Percentiles rank a stretch among this genome's conserved stretches.
These are phyloP conservation scores for Drosophila asahinai DNA, from an alignment of 1,140 invertebrate species.

Conservation along the genomic window DNA sequence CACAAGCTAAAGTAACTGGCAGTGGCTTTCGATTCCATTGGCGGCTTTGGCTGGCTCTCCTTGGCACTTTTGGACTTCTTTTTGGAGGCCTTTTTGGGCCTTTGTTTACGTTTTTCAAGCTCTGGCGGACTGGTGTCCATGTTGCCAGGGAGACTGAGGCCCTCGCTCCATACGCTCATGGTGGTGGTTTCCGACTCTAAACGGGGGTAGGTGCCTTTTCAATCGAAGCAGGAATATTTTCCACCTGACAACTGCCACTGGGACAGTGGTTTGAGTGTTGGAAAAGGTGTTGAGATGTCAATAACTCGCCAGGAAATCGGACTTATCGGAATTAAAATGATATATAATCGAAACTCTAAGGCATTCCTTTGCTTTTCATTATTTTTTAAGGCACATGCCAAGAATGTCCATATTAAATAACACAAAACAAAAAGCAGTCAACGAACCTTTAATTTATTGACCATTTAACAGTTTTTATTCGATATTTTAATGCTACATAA, in stretches of 20 bases:
- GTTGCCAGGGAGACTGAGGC: slow-evolving; percentile 62
- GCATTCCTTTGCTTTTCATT: too few species aligned
- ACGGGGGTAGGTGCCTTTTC: slow-evolving; percentile 26
- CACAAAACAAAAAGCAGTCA: not conserved
- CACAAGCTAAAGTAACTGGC: slow-evolving; percentile 73
- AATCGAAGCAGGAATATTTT: slow-evolving; percentile 5
- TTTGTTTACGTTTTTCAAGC: slow-evolving; percentile 48
- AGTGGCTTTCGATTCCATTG: slow-evolving; percentile 46
- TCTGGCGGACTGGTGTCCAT: slow-evolving; percentile 15
- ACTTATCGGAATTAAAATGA: too few species aligned
- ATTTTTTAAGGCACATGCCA: not conserved
- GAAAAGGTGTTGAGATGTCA: not conserved
- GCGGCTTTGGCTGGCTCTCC: slow-evolving; percentile 3
- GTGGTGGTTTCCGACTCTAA: slow-evolving; percentile 5
- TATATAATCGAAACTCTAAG: not conserved
- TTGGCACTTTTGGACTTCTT: slow-evolving; percentile 25
- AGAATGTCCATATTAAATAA: slow-evolving; percentile 17
- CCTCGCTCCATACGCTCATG: slow-evolving; percentile 51
- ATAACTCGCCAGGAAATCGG: not conserved
- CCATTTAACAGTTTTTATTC: not conserved
- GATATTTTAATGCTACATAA: not conserved
- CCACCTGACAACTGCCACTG: slow-evolving; percentile 18
- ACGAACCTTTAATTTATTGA: not conserved
- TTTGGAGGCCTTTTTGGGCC: slow-evolving; percentile 9
- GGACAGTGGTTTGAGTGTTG: slow-evolving; percentile 36